Base-by-base conservation (phyloP, 2,888 invertebrate species). In the Hoplodrina ambigua region DNA sequence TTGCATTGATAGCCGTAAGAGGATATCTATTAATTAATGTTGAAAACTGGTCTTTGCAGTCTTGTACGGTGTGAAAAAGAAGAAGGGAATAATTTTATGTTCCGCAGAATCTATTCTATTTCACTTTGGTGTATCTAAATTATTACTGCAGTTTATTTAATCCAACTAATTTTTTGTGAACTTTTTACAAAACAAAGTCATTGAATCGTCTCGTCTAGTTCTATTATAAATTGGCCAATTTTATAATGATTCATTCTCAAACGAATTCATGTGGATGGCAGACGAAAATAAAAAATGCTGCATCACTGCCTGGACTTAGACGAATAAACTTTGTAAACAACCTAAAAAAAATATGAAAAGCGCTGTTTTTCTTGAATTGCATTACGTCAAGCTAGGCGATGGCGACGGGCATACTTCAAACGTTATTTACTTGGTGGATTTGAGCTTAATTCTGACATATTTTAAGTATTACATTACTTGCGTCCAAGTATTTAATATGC, bases 251-350 rank as follows among this genome's bases (percentile, higher is more conserved):
- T 81, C 73, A 69, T 69, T 60, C 17, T 37, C 13, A 57, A 55
- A 59, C 19, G 52, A 52, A 69, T 56, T 57, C 15, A 11, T 44
- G 53, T 53, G 37, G 61, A 69, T 30, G 49, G 17, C 53, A 63
- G 17, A 6, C 11, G 54, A 55, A 17, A 30, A 75, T 44, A 63
- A 57, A 69, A 75, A 63, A 30, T 41, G 52, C 71, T 60, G 49
- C 53, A 55, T 77, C 53, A 58, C 61, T 58, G 56, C 37, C 30
- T 44, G n/a, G n/a, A 20, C 41, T 19, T 50, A 20, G 17, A 53
- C 37, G 25, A 66, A 56, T 52, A 53, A 55, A 80, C n/a, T 61
- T 65, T 52, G 59, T 76, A 75, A 75, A 78, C 69, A 66, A 62
- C 30, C 4, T 54, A 53, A 67, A 72, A 72, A 79, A 63, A 44